Conservation (phyloP, 2,797 vertebrate genomes). For the Passerculus sandwichensis region DNA sequence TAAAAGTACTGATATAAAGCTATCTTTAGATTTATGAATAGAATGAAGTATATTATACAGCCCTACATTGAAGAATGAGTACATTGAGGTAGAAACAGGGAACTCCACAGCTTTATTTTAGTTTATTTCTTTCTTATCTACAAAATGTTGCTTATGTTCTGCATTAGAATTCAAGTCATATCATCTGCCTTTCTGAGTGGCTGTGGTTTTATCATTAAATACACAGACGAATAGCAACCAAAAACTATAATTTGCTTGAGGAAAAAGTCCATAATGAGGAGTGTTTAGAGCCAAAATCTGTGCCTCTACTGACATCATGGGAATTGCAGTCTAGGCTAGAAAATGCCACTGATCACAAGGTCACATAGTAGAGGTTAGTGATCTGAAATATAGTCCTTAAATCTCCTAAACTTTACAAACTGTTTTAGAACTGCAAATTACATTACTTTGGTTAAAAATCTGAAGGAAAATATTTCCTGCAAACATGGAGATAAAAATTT, state of each 20-base stretch:
- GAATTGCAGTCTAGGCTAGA: not conserved
- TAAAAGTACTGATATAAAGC: not conserved
- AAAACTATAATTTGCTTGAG: not conserved
- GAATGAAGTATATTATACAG: not conserved
- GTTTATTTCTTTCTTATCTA: not conserved
- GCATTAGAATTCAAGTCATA: not conserved
- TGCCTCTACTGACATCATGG: not conserved
- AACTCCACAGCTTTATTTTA: not conserved
- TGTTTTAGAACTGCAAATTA: conserved; percentile 27
- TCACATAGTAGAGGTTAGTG: not conserved
- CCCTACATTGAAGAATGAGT: not conserved
- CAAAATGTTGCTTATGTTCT: not conserved
- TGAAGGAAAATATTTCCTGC: conserved; percentile 1
- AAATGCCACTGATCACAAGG: not conserved
- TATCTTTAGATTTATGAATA: not conserved
- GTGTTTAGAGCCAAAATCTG: not conserved
- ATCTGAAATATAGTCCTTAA: conserved; percentile 26
- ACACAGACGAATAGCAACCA: not conserved
- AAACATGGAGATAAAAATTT: conserved; percentile 16
- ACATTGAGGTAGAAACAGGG: not conserved
- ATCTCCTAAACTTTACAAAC: not conserved
- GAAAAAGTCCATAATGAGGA: not conserved
- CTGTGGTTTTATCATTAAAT: not conserved
- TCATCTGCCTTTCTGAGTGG: not conserved
- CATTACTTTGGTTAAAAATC: conserved; percentile 18